Evolutionary conservation across 1,140 invertebrate species (phyloP).

Genomic region (Anthonomus grandis): DNA sequence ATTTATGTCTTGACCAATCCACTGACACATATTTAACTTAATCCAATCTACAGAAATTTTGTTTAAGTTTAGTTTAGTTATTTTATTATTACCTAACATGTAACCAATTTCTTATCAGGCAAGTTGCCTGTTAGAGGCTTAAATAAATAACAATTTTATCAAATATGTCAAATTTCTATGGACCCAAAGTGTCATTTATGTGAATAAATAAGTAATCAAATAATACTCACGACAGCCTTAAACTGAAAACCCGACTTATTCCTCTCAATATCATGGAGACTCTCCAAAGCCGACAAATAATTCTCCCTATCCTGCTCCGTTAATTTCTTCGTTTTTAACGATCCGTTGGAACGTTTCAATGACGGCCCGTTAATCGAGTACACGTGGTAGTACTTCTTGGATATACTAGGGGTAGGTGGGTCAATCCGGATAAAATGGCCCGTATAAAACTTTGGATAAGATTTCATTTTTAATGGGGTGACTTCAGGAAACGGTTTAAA

Average conservation of each 20-base stretch:
- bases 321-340: not conserved
- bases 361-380: not conserved
- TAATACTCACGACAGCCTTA: too few species aligned
- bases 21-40: too few species aligned
- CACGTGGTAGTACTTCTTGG: conserved; percentile 6
- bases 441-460: conserved; percentile 1
- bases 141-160: too few species aligned
- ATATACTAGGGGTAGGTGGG: conserved; percentile 5
- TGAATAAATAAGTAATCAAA: too few species aligned
- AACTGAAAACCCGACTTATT: conserved; percentile 2
- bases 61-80: too few species aligned
- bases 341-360: not conserved
- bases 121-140: too few species aligned
- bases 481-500: not conserved
- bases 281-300: conserved; percentile 1
- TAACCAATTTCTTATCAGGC: too few species aligned
- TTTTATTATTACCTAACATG: too few species aligned
- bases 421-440: conserved; percentile 3
- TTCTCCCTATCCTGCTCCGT: conserved; percentile 1
- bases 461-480: not conserved
- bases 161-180: too few species aligned
- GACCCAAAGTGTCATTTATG: too few species aligned
- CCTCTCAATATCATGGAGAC: conserved; percentile 1
- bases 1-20: too few species aligned
- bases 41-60: too few species aligned